Conservation (phyloP, 2,113 vertebrate genomes). For the Catharus minimus region DNA sequence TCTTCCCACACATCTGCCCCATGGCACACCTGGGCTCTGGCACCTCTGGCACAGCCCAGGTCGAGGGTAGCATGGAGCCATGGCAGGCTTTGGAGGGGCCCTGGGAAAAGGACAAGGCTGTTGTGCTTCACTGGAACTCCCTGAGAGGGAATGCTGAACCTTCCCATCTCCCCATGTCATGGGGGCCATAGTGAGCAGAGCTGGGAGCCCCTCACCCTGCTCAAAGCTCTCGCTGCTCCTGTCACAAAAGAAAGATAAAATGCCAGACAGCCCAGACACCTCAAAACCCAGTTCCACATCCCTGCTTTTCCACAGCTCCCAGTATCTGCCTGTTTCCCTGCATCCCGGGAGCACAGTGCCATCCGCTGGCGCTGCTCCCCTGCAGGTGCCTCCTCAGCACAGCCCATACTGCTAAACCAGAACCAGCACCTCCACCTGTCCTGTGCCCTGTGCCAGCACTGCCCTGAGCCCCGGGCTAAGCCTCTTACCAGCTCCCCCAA, state of each 20-base stretch:
- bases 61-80: rapidly evolving
- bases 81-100: rapidly evolving
- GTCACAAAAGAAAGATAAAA: background rate
- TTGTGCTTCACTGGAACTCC: too few relatives aligned
- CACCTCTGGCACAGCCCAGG: background rate
- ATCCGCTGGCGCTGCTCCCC: background rate
- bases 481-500: rapidly evolving
- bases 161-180: rapidly evolving
- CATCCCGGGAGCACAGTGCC: constrained; percentile 17
- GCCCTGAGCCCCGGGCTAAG: background rate
- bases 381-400: background rate
- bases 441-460: background rate
- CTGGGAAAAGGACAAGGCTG: background rate
- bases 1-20: rapidly evolving
- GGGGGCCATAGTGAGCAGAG: rapidly evolving
- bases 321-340: rapidly evolving
- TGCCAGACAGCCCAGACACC: background rate
- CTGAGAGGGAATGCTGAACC: rapidly evolving
- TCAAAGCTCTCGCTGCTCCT: rapidly evolving
- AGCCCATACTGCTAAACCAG: rapidly evolving
- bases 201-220: rapidly evolving
- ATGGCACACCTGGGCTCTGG: background rate
- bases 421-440: background rate
- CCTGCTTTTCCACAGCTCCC: background rate
- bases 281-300: rapidly evolving